Evolutionary conservation across 2,888 invertebrate genomes (phyloP), one percentile per base, ranked within the genome.

Genomic region (Nebria salina): DNA sequence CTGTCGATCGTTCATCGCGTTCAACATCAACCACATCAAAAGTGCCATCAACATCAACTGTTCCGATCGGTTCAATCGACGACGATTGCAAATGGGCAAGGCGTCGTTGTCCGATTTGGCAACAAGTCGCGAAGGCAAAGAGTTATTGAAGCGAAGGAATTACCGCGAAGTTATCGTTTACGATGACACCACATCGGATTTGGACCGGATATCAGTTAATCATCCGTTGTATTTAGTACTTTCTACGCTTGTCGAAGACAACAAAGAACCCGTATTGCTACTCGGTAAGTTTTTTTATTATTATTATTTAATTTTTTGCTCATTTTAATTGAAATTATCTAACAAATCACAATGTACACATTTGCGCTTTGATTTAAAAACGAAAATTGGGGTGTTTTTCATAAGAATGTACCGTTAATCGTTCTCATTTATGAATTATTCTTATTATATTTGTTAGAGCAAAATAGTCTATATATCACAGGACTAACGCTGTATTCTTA

Each of bases 41-140:
- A 93, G 93, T 65, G 92, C 93, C 34, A 91, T 93, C 85, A 94
- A 94, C 88, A 91, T 94, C 83, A 94, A 93, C 87, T 94, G 94
- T 86, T 91, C 93, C 64, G 94, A 94, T 87, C 90, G 94, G 73
- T 93, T 94, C 87, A 93, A 93, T 86, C 90, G 93, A 82, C 90
- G 92, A 83, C 89, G 94, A 42, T 88, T 94, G 83, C 93, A 93
- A 86, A 91, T 92, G 85, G 93, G 94, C 11, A 93, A 93, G 85
- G 93, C 93, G 9, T 91, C 91, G 2, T 87, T 94, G 26, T 91
- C 93, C 76, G 94, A 94, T 87, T 88, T 94, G 83, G 92, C 93
- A 42, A 91, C 92, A 34, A 91, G 92, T 6, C 88, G 91, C 76
- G 93, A 93, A 83, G 92, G 92, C 82, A 93, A 93, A 86, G 93